Evolutionary conservation across 2,113 vertebrate species (phyloP).

Genomic region (Mastomys natalensis): DNA sequence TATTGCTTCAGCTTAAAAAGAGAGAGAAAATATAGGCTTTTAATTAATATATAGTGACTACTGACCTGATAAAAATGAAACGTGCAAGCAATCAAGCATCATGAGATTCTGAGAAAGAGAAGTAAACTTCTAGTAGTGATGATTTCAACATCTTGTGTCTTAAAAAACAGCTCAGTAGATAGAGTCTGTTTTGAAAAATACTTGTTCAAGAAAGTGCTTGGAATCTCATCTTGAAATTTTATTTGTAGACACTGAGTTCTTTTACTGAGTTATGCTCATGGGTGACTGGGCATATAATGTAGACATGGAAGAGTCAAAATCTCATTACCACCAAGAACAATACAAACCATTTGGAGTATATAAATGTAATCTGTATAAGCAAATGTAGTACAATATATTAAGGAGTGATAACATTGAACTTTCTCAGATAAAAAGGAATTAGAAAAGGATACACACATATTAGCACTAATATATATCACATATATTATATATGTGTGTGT

Average conservation of each 20-base stretch:
- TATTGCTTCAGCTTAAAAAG: background rate
- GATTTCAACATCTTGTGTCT: background rate
- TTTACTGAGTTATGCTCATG: conserved; percentile 8
- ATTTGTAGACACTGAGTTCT: background rate
- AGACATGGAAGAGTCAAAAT: background rate
- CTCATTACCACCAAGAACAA: background rate
- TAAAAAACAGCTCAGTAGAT: background rate
- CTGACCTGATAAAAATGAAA: background rate
- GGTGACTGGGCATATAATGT: background rate
- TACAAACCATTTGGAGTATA: background rate
- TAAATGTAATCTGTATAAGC: background rate
- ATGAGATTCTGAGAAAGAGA: background rate
- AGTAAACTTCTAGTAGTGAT: background rate
- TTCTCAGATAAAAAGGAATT: background rate
- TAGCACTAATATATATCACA: too few species aligned
- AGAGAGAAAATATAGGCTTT: background rate
- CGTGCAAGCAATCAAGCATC: background rate
- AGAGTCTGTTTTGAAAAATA: background rate
- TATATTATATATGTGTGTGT: too few species aligned
- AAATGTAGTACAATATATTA: background rate
- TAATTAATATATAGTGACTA: conserved; percentile 8
- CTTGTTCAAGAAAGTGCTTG: background rate
- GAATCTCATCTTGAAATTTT: background rate
- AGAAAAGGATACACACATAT: background rate
- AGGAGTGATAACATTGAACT: background rate